Base-by-base conservation (phyloP, 92 coral and sea anemone species). In the Epizoanthus illoricatus region DNA sequence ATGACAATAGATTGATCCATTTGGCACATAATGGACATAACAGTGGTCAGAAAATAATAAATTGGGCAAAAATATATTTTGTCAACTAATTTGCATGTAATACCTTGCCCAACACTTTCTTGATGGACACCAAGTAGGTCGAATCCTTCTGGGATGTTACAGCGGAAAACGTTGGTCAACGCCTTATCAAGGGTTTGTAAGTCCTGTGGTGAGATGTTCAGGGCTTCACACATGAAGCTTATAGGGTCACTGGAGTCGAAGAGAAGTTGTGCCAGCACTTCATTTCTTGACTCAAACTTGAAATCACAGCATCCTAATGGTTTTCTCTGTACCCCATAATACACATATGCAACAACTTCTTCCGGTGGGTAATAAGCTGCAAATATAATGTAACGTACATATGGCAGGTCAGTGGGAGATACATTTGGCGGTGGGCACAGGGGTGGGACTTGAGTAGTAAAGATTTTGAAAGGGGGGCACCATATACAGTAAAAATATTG, bases 211-310 rank as follows among this genome's bases (percentile, higher is more conserved):
- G 82, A 78, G 47, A 78, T 42, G 69, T 64, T 45, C 54, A 78
- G 82, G 19, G 82, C 71, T 78, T 78, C 82, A 78, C 82, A 78
- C 82, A 78, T 78, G 47, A 78, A 78, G 16, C 20, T 63, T 15
- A 64, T 59, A 10, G 82, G 82, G 8, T 78, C 82, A 39, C 55
- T 41, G 5, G 82, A 78, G 39, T 78, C 82, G 49, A 19, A 19
- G 19, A 78, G 52, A 13, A 78, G 61, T 41, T 63, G n/a, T 6
- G 82, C 71, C 61, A 78, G 62, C 21, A 78, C 65, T 16, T 63
- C 82, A 62, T 41, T 18, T 78, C 82, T 63, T 42, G 82, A 78
- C 49, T 78, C 42, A 78, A 78, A 78, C 21, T 15, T 21, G 67
- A 78, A 78, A 2, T 63, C 7, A 36, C 71, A 63, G 60, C 67